Conservation (phyloP, 2,888 invertebrate species). For the Opisthograptis luteolata region DNA sequence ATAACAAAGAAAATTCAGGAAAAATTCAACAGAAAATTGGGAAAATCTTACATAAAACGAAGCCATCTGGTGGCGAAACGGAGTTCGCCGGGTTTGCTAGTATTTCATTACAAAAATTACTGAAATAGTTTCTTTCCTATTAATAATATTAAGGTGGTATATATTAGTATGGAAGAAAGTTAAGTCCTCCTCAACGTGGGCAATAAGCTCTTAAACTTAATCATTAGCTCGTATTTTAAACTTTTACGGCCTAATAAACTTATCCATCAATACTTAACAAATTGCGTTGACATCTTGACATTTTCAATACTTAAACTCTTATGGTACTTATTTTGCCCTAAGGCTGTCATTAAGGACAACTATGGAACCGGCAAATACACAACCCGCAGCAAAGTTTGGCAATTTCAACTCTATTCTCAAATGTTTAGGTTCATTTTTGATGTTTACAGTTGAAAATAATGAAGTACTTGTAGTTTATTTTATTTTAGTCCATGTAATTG, state of each 20-base stretch:
- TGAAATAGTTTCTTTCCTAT: too few relatives aligned
- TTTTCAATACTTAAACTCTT: constrained; percentile 21
- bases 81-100: too few relatives aligned
- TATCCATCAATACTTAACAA: constrained; percentile 23
- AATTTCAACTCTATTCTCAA: background rate
- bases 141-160: too few relatives aligned
- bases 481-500: constrained; percentile 2
- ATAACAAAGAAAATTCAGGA: too few relatives aligned
- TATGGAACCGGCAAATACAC: background rate
- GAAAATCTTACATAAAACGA: too few relatives aligned
- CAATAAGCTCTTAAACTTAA: constrained; percentile 8
- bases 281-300: constrained; percentile 15
- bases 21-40: too few relatives aligned
- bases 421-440: background rate
- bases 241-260: constrained; percentile 20
- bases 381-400: background rate
- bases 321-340: constrained; percentile 20
- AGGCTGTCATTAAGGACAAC: constrained; percentile 14
- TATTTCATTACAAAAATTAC: too few relatives aligned
- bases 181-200: background rate
- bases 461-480: background rate
- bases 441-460: background rate
- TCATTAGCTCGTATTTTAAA: constrained; percentile 15
- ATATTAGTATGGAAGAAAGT: background rate
- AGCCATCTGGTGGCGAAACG: too few relatives aligned